Percentiles rank a stretch among this genome's conserved stretches.
These are phyloP conservation scores for Tachysurus fulvidraco DNA, from an alignment of 2,113 vertebrate genomes.

Conservation along the genomic window DNA sequence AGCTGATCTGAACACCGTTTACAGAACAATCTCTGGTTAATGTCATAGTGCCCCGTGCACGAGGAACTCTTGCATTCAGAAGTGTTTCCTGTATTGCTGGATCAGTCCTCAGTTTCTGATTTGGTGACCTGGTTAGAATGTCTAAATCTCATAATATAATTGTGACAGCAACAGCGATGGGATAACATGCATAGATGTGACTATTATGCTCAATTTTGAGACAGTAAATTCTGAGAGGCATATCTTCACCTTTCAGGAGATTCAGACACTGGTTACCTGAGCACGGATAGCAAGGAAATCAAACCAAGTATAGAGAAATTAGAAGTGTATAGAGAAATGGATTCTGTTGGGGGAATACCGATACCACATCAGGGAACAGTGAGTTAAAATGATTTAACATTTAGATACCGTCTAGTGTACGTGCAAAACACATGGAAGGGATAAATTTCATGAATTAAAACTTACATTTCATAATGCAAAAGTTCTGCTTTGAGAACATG, in stretches of 20 bases:
- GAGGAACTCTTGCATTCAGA: background rate
- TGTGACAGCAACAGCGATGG: background rate
- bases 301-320: background rate
- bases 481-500: background rate
- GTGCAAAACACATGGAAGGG: no score
- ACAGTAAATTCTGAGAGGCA: background rate
- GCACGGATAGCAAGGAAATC: background rate
- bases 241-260: background rate
- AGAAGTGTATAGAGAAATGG: background rate
- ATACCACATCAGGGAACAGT: background rate
- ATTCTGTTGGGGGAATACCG: background rate
- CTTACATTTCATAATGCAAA: no score
- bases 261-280: background rate
- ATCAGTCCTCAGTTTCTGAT: background rate
- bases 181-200: background rate
- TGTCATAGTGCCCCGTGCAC: no score
- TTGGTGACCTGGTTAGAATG: background rate
- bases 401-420: background rate
- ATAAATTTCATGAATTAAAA: no score
- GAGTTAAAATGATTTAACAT: background rate
- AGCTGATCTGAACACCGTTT: background rate
- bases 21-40: background rate
- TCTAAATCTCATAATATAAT: background rate
- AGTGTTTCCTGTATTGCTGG: background rate
- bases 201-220: background rate